Percentiles rank a stretch among this genome's conserved stretches.
phyloP scores from a whole-genome alignment of 2,797 vertebrate genomes.

The Triplophysa bombifrons region DNA sequence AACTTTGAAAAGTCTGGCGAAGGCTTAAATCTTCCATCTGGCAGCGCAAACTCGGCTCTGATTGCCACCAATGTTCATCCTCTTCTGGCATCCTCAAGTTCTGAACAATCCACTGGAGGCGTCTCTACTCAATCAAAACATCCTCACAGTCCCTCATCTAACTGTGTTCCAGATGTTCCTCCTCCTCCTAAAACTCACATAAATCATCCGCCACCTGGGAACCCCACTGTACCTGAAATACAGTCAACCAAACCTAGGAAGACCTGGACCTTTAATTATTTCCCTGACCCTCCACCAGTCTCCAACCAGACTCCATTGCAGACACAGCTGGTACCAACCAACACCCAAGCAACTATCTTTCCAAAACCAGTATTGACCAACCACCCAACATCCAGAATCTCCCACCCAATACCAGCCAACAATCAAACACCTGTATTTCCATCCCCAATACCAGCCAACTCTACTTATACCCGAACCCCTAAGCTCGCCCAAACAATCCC shows the following conservation, averaged over 20 bases:
- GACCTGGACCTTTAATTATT: constrained; percentile 19
- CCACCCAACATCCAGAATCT: not conserved
- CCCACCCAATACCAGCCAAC: not conserved
- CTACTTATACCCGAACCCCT: not conserved
- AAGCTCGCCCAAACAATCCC: not conserved
- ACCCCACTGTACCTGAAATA: not conserved
- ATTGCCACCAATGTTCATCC: not conserved
- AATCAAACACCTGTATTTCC: not conserved
- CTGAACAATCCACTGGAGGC: not conserved
- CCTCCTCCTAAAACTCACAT: not conserved
- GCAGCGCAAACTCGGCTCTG: not conserved
- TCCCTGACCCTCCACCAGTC: not conserved
- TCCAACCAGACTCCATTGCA: not conserved
- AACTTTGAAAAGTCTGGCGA: not conserved
- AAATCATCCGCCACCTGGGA: not conserved
- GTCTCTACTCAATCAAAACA: constrained; percentile 3
- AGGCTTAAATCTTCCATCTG: constrained; percentile 3
- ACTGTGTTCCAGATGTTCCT: not conserved
- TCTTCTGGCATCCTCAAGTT: not conserved
- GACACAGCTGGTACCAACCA: not conserved
- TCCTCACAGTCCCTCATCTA: constrained; percentile 2
- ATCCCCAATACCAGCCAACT: not conserved
- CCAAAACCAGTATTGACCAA: not conserved
- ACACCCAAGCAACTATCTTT: not conserved
- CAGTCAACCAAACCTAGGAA: not conserved